A percentile compares a stretch with the other conserved stretches of the same genome.
Evolutionary conservation across 2,888 invertebrate genomes (phyloP).

Genomic region (Drosophila limbata): DNA sequence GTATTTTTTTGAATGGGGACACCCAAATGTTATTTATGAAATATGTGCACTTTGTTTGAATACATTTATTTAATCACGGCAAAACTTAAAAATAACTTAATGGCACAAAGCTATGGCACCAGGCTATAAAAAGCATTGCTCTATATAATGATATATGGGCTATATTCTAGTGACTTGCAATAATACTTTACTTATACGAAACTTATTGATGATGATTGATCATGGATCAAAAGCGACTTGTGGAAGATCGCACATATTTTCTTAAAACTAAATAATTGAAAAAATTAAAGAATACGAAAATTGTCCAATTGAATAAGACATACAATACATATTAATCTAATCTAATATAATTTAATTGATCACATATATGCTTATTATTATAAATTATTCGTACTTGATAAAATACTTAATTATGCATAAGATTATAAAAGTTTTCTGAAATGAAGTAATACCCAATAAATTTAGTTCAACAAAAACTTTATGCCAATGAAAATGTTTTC

Average conservation of each 20-base stretch:
- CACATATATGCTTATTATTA: conserved; percentile 59
- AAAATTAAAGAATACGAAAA: conserved; percentile 20
- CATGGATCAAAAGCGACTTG: conserved; percentile 65
- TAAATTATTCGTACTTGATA: conserved; percentile 53
- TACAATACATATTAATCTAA: conserved; percentile 26
- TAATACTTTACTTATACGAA: conserved; percentile 46
- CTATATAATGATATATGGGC: conserved; percentile 15
- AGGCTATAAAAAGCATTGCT: conserved; percentile 24
- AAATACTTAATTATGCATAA: conserved; percentile 65
- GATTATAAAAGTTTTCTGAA: conserved; percentile 76
- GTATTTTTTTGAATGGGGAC: conserved; percentile 18
- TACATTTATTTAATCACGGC: conserved; percentile 42
- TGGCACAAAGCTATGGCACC: conserved; percentile 40
- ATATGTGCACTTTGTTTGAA: conserved; percentile 73
- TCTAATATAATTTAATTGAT: conserved; percentile 34
- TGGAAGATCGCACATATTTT: conserved; percentile 53
- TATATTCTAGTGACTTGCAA: conserved; percentile 46
- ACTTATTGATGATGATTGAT: conserved; percentile 54
- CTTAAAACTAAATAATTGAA: conserved; percentile 45
- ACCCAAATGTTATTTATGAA: conserved; percentile 66
- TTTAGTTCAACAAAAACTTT: conserved; percentile 86
- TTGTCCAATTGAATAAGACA: conserved; percentile 56
- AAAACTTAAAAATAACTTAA: conserved; percentile 22
- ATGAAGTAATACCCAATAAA: conserved; percentile 87
- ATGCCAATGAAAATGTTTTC: conserved; percentile 82